Evolutionary conservation across 1,140 invertebrate species (phyloP), one percentile per base, ranked within the genome.

Genomic region (Cotesia chilonis): DNA sequence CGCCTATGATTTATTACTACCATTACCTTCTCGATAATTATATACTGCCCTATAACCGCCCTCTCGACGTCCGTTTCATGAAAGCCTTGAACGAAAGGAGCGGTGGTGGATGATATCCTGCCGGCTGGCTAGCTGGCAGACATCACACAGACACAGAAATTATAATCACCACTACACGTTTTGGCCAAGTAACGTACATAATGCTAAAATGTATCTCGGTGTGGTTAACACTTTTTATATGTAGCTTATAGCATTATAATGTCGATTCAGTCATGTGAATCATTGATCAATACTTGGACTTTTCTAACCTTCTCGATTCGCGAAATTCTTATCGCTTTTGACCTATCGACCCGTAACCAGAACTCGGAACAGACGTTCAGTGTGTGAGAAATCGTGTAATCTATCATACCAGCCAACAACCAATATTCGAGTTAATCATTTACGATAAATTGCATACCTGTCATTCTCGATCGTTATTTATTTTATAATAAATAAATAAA

Each of bases 1-100:
- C 86, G 85, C 86, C 86, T 85, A 87, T 87, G 85, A 87, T 85
- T 87, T 86, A 87, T 85, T 80, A 74, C 80, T 35, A 79, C 84
- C 83, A 87, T 87, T 87, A 87, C 79, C 76, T 81, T 80, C 75
- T 75, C 76, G 83, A 85, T 87, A 87, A 87, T 87, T 87, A 87
- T 87, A 87, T 86, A 83, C 82, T 86, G 81, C 77, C 81, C 82
- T 77, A 80, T 76, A 80, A 80, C 81, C 84, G 80, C 84, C 81
- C 79, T 79, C 74, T 76, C 68, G 41, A 51, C 71, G 72, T 61
- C 52, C 73, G 59, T 17, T 70, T 51, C 52, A 59, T 64, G 64
- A 69, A 64, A 61, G 69, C 63, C 73, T 66, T 65, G 70, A 66
- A 59, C 14, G 65, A 59, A 71, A 68, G 69, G 35, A 66, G 72